Conservation (phyloP, 1,140 invertebrate species). For the Leptopilina clavipes region DNA sequence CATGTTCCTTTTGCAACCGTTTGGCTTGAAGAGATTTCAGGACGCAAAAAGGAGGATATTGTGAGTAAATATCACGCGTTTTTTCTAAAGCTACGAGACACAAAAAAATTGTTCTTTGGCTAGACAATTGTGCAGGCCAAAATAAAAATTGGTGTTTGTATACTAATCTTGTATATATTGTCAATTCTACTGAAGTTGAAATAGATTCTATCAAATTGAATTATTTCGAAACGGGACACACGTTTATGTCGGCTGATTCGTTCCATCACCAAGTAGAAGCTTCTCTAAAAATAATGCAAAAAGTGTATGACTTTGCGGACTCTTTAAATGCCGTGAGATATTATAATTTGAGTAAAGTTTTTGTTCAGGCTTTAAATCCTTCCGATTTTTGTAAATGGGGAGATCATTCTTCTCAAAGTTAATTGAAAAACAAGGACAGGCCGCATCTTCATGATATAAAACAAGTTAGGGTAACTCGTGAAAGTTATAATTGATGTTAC, state of each 20-base stretch:
- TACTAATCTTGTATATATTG: background rate
- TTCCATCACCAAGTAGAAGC: background rate
- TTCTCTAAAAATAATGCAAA: background rate
- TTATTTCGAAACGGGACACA: background rate
- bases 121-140: background rate
- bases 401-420: background rate
- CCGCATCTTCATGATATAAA: background rate
- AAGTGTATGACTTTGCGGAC: conserved; percentile 4
- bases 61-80: background rate
- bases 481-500: conserved; percentile 18
- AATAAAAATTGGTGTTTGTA: background rate
- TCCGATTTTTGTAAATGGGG: background rate
- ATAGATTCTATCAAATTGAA: background rate
- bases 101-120: conserved; percentile 5
- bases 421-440: background rate
- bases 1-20: background rate
- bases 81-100: background rate
- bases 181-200: background rate
- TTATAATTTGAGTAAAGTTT: background rate
- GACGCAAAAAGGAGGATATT: conserved; percentile 5
- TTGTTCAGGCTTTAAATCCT: background rate
- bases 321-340: background rate
- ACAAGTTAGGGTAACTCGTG: background rate
- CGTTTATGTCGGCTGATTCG: background rate
- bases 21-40: background rate